Conservation (phyloP, 2,113 vertebrate genomes). For the Oncorhynchus nerka region DNA sequence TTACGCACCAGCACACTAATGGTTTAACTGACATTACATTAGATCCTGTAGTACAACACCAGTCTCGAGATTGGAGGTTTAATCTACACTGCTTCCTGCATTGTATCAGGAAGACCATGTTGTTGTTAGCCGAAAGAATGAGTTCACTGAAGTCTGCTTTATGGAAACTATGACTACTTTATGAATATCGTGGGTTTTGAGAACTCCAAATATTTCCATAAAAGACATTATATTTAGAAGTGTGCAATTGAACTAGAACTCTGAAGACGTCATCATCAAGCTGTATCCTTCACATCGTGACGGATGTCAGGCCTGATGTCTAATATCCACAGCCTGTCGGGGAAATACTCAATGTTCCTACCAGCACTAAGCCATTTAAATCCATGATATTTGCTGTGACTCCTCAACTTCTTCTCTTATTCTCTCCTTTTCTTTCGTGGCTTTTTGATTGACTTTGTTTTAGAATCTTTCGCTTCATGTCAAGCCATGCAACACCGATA, state of each 20-base stretch:
- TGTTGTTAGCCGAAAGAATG: conserved; percentile 36
- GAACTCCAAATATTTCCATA: conserved; percentile 12
- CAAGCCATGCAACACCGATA: conserved; percentile 43
- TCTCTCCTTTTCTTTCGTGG: conserved; percentile 13
- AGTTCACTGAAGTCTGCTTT: not conserved
- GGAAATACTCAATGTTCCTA: conserved; percentile 10
- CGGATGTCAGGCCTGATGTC: conserved; percentile 21
- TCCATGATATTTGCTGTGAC: conserved; percentile 36
- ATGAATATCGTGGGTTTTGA: conserved; percentile 26
- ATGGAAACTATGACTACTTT: conserved; percentile 28
- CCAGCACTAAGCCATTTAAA: conserved; percentile 16
- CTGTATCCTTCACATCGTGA: conserved; percentile 10
- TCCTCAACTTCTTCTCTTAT: conserved; percentile 6
- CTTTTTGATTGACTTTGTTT: conserved; percentile 32
- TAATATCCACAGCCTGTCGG: conserved; percentile 3
- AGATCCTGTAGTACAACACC: conserved; percentile 32
- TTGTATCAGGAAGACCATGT: conserved; percentile 21
- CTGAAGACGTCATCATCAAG: not conserved
- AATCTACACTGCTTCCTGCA: conserved; percentile 8
- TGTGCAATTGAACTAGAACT: not conserved
- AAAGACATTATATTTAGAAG: not conserved
- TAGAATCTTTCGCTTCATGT: conserved; percentile 42
- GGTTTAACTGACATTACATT: conserved; percentile 16
- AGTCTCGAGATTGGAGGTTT: conserved; percentile 34
- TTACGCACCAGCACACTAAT: conserved; percentile 42